Evolutionary conservation across 2,797 vertebrate genomes (phyloP), one percentile per base, ranked within the genome.

Genomic region (Sebastes goodei): DNA sequence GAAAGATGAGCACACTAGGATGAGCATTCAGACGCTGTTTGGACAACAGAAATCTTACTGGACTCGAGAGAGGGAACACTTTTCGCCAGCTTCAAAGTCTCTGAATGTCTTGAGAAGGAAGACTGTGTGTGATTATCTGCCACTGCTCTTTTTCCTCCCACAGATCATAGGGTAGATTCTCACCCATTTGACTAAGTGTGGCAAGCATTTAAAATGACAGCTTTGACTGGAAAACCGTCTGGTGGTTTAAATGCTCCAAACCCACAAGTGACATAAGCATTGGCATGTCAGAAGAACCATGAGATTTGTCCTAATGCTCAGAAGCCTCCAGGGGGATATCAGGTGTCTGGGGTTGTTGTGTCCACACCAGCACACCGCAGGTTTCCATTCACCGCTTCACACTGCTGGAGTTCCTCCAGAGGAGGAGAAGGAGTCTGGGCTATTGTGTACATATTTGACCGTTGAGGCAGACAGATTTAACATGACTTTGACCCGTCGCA

Each of bases 161-260:
- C 78, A 76, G 81, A 80, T 85, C 57, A 61, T 14, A 27, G 82
- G 56, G 12, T 59, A 4, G 67, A 64, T 81, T 53, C 72, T 79
- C 62, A 4, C 29, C 60, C 65, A 2, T 79, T 72, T 32, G 23
- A 42, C 61, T n/a, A 35, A 66, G 74, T 59, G 82, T 29, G 66
- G 70, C 59, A 4, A 65, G 49, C 15, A 4, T 56, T 76, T 83
- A 32, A 90, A 88, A 86, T 82, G 69, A 88, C 79, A 67, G 73
- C 81, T 61, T 74, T 71, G 12, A 57, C 52, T 85, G 76, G 77
- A 88, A 91, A 90, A 83, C 57, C 6, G 68, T 85, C 75, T 52
- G 55, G 67, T 33, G 2, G 78, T 79, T 83, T 72, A 35, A 42
- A 42, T 1, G 11, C 62, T 63, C 74, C 60, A 17, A 82, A 87